Evolutionary conservation across 2,797 vertebrate genomes (phyloP), one percentile per base, ranked within the genome.

Genomic region (Bradypodion pumilum): DNA sequence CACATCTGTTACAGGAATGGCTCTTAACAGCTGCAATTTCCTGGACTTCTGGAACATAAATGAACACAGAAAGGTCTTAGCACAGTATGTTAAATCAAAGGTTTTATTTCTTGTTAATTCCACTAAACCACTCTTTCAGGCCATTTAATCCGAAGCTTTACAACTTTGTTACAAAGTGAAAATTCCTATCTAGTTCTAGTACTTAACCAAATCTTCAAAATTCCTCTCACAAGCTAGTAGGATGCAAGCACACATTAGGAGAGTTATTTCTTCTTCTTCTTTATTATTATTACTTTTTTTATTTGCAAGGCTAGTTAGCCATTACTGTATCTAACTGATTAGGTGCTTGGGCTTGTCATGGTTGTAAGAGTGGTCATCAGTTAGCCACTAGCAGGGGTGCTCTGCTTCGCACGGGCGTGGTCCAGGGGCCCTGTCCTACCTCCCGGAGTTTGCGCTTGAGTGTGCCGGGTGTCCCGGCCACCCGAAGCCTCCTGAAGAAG

Each of bases 181-280:
- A 59, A 69, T 35, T 70, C 63, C 21, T 70, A 42, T 69, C 63
- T 83, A 32, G 52, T 56, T 21, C 52, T 21, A 15, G n/a, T 9
- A 77, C 6, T 59, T 68, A 69, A 83, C 40, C 21, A 62, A 25
- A 62, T 78, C 78, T 84, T 84, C 69, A 66, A 35, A 82, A 42
- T 8, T 74, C 37, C 42, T 70, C 73, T 27, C 29, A 1, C 35
- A 59, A 77, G n/a, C 65, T 62, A 46, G 37, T 12, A 44, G 65
- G 40, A 44, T 76, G 37, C 16, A 21, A 62, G 29, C 66, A 59
- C 74, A 60, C 40, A 77, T 77, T 29, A n/a, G 56, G 42, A 74
- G 42, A 74, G 27, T 59, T 69, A 40, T 70, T 70, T 37, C 10
- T 46, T 6, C 32, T 35, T 21, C 4, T 59, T 74, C 52, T 16